These are phyloP conservation scores for Aegotheles bennettii DNA, from an alignment of 2,113 vertebrate species.

Conservation along the genomic window DNA sequence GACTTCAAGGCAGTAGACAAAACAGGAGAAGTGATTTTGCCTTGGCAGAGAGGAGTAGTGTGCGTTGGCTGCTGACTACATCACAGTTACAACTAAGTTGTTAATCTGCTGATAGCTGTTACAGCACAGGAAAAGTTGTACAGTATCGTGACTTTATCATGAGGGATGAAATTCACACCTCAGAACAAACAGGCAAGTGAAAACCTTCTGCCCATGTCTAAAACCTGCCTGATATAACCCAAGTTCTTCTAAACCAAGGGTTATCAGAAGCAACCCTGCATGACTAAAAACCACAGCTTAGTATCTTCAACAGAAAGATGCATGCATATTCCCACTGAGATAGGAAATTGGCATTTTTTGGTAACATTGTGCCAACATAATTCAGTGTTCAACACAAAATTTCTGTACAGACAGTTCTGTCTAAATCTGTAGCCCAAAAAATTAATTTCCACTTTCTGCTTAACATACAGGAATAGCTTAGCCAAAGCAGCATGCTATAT, in stretches of 20 bases:
- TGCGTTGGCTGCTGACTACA: neutral
- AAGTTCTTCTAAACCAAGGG: neutral
- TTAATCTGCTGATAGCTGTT: neutral
- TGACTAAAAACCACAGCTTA: neutral
- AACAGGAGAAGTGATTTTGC: neutral
- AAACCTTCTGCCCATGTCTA: neutral
- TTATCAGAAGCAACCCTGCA: neutral
- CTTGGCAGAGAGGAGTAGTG: neutral
- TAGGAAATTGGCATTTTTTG: neutral
- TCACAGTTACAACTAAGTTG: neutral
- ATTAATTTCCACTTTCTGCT: neutral
- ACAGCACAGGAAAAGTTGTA: neutral
- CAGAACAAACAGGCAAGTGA: neutral
- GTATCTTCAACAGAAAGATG: neutral
- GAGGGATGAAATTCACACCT: neutral
- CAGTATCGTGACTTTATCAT: accelerated
- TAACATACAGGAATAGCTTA: neutral
- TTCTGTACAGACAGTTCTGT: neutral
- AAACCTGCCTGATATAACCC: neutral
- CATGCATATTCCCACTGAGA: neutral
- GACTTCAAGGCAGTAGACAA: neutral
- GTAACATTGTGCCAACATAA: neutral
- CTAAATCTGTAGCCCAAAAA: neutral
- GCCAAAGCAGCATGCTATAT: neutral
- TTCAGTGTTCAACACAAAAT: neutral